Evolutionary conservation across 2,113 vertebrate species (phyloP).

Genomic region (Tricholaema leucomelas): DNA sequence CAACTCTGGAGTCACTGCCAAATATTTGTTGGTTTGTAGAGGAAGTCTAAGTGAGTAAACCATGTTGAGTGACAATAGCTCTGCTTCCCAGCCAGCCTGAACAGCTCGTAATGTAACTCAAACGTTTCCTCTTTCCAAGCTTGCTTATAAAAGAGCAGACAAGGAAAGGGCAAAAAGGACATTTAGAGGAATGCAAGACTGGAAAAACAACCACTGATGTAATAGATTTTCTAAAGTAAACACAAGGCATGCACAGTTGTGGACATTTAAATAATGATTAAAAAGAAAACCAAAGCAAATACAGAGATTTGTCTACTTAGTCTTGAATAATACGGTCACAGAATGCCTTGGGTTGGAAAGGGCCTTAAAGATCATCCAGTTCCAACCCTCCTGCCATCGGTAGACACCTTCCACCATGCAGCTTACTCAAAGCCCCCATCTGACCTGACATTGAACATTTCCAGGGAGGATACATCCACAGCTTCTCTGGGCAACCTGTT

Average conservation of each 20-base stretch:
- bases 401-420: not conserved
- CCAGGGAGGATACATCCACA: not conserved
- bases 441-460: no score
- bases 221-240: constrained; percentile 56
- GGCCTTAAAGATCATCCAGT: not conserved
- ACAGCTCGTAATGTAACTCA: constrained; percentile 46
- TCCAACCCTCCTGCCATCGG: not conserved
- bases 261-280: not conserved
- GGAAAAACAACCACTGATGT: constrained; percentile 57
- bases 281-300: constrained; percentile 23
- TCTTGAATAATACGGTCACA: not conserved
- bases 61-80: constrained; percentile 53
- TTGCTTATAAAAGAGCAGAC: constrained; percentile 58
- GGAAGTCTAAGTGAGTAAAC: constrained; percentile 68
- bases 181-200: constrained; percentile 9
- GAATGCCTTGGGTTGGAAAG: not conserved
- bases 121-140: constrained; percentile 39
- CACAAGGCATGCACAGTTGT: not conserved
- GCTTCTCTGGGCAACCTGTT: not conserved
- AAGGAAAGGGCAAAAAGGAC: constrained; percentile 56
- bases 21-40: constrained; percentile 39
- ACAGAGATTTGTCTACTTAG: not conserved
- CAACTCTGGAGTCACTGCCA: constrained; percentile 47
- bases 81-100: constrained; percentile 55
- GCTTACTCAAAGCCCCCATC: not conserved